Conservation (phyloP, 1,140 invertebrate species). For the Olivierus martensii region DNA sequence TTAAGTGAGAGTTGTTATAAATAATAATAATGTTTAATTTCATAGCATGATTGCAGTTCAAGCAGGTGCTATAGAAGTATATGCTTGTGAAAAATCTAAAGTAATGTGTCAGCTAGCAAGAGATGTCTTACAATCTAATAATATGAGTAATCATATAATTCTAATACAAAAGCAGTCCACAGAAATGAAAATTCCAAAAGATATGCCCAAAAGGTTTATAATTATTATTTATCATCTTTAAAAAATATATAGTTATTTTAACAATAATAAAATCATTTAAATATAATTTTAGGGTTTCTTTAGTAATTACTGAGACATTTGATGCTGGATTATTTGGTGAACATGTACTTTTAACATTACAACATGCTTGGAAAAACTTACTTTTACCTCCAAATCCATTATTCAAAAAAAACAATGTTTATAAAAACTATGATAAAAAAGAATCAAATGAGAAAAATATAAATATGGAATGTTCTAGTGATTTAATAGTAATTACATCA, state of each 20-base stretch:
- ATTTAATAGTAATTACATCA: background rate
- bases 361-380: slow-evolving; percentile 49
- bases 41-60: slow-evolving; percentile 44
- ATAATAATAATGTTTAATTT: slow-evolving; percentile 4
- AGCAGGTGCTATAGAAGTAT: slow-evolving; percentile 39
- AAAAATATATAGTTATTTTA: background rate
- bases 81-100: slow-evolving; percentile 49
- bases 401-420: background rate
- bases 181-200: slow-evolving; percentile 35
- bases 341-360: slow-evolving; percentile 45
- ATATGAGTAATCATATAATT: slow-evolving; percentile 26
- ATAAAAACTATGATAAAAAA: background rate
- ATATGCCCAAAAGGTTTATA: slow-evolving; percentile 38
- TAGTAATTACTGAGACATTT: slow-evolving; percentile 61
- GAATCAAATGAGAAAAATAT: background rate
- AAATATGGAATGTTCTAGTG: background rate
- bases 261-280: background rate
- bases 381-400: slow-evolving; percentile 23
- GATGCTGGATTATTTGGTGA: slow-evolving; percentile 65
- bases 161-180: slow-evolving; percentile 39
- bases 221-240: background rate
- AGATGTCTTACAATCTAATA: slow-evolving; percentile 40
- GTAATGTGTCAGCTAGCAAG: slow-evolving; percentile 44
- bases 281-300: slow-evolving; percentile 36
- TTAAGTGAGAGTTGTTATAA: too few relatives aligned